A percentile compares a stretch with the other conserved stretches of the same genome.
phyloP scores from a whole-genome alignment of 2,888 invertebrate genomes.

The Hypomecis atomaria region DNA sequence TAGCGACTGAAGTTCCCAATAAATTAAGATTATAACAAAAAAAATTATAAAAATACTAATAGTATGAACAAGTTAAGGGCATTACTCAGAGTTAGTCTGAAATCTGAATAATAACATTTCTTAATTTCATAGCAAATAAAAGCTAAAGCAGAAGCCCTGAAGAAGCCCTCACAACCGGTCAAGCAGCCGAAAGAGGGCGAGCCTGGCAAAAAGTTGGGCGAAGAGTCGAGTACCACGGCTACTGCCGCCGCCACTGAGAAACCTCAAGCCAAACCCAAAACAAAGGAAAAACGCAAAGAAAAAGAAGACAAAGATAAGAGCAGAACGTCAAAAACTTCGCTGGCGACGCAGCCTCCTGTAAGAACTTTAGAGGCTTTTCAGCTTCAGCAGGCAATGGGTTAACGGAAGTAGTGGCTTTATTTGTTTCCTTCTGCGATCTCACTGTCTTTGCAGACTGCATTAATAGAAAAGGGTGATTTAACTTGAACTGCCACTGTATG shows the following conservation, averaged over 20 bases:
- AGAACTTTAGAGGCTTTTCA: constrained; percentile 29
- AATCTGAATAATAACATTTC: too few relatives aligned
- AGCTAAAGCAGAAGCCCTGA: constrained; percentile 85
- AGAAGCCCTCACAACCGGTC: constrained; percentile 74
- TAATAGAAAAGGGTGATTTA: too few relatives aligned
- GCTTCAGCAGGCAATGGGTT: too few relatives aligned
- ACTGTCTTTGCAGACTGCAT: too few relatives aligned
- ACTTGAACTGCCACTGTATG: too few relatives aligned
- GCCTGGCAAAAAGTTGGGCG: constrained; percentile 56
- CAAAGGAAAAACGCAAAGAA: constrained; percentile 51
- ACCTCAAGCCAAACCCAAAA: constrained; percentile 49
- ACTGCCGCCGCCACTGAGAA: constrained; percentile 56
- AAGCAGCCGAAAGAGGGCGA: constrained; percentile 64
- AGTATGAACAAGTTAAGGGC: too few relatives aligned
- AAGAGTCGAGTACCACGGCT: constrained; percentile 53
- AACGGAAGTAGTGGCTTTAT: too few relatives aligned
- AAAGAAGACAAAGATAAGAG: constrained; percentile 56
- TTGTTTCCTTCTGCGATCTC: too few relatives aligned
- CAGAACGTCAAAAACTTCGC: constrained; percentile 53
- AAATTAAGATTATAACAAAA: too few relatives aligned
- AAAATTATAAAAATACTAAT: too few relatives aligned
- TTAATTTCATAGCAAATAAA: constrained; percentile 68
- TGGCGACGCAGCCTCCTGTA: constrained; percentile 51
- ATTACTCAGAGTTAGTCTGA: too few relatives aligned
- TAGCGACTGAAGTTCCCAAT: too few relatives aligned